These are phyloP conservation scores for Hirtodrosophila histrioides DNA, from an alignment of 2,888 invertebrate genomes.

Conservation along the genomic window DNA sequence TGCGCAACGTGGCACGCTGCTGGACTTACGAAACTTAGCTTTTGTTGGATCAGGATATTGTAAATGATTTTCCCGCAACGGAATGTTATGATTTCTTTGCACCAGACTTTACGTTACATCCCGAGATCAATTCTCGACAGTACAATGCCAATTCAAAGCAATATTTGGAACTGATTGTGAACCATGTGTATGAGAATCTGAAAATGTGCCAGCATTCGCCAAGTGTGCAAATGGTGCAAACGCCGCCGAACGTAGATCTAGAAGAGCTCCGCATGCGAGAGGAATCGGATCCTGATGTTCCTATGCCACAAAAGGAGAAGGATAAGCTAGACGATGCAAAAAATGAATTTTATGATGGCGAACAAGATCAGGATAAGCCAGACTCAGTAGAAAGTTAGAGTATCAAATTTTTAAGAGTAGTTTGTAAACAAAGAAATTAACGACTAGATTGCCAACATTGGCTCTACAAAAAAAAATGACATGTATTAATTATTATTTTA, in stretches of 20 bases:
- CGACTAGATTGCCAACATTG: constrained; percentile 23
- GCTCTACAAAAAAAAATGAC: constrained; percentile 66
- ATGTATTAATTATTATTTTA: constrained; percentile 62
- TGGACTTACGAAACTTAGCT: constrained; percentile 99
- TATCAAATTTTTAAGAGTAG: constrained; percentile 4
- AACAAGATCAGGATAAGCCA: constrained; percentile 94
- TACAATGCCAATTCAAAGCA: constrained; percentile 98
- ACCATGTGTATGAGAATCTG: constrained; percentile 95
- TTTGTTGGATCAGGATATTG: constrained; percentile 95
- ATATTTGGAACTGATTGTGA: constrained; percentile 95
- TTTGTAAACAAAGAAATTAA: constrained; percentile 4
- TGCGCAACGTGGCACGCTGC: constrained; percentile 98
- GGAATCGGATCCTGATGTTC: constrained; percentile 93
- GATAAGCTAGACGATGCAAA: constrained; percentile 93
- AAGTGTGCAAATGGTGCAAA: constrained; percentile 98
- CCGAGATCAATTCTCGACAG: constrained; percentile 93
- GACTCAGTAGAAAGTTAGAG: constrained; percentile 80
- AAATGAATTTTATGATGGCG: constrained; percentile 95
- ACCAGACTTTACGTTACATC: constrained; percentile 98
- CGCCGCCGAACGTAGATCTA: constrained; percentile 92
- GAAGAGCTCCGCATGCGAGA: constrained; percentile 88
- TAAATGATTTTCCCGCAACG: constrained; percentile 97
- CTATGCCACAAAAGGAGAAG: constrained; percentile 90
- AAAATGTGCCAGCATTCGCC: constrained; percentile 97
- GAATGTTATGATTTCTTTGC: constrained; percentile 99